Evolutionary conservation across 2,888 invertebrate species (phyloP).

Genomic region (Pseudococcus jackbeardsleyi): DNA sequence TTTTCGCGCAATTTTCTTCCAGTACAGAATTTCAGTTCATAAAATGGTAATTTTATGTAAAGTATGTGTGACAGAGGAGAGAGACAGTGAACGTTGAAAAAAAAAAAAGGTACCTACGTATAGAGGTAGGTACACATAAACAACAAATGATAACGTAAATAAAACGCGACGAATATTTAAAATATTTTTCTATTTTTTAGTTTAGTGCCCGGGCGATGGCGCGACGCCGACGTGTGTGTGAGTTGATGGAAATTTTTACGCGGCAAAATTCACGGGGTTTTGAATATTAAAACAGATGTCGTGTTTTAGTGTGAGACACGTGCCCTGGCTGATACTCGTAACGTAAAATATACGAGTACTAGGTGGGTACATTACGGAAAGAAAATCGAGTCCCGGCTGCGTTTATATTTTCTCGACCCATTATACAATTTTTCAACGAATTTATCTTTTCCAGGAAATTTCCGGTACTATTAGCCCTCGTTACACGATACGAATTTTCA

Average conservation of each 20-base stretch:
- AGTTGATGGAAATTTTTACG: constrained; percentile 50
- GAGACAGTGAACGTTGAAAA: too few relatives aligned
- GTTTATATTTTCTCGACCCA: not conserved
- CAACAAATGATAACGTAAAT: constrained; percentile 57
- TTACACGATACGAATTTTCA: not conserved
- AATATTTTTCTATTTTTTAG: constrained; percentile 49
- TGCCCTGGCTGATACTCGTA: not conserved
- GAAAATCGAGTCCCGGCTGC: constrained; percentile 28
- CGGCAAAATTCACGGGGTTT: constrained; percentile 38
- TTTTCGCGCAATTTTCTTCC: constrained; percentile 33
- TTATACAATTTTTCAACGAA: constrained; percentile 2
- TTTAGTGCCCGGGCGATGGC: not conserved
- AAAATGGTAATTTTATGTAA: constrained; percentile 50
- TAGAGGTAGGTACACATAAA: constrained; percentile 22
- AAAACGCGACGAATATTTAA: constrained; percentile 55
- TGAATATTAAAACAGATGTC: constrained; percentile 53
- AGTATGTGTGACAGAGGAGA: constrained; percentile 29
- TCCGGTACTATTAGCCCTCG: not conserved
- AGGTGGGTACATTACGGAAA: constrained; percentile 30
- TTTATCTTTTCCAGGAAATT: constrained; percentile 16
- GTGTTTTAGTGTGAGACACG: constrained; percentile 50
- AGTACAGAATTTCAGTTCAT: constrained; percentile 33
- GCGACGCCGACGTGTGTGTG: not conserved
- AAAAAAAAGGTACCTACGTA: constrained; percentile 13
- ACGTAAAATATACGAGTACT: not conserved